Percentiles rank a stretch among this genome's conserved stretches.
Evolutionary conservation across 2,797 vertebrate genomes (phyloP).

Genomic region (Pampus argenteus): DNA sequence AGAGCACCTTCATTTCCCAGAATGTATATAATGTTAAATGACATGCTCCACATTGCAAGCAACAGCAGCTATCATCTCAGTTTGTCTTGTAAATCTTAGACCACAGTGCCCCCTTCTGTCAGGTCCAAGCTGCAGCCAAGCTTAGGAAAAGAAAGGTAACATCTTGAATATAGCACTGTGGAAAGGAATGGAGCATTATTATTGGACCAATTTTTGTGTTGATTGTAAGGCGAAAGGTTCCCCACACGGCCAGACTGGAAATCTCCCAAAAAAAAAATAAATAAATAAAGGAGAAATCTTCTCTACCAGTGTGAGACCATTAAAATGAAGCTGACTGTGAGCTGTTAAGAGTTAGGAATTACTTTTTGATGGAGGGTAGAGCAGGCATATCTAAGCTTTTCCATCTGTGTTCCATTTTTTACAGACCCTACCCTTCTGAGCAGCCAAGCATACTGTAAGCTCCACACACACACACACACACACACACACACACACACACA

Average conservation of each 20-base stretch:
- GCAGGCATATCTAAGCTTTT: conserved; percentile 38
- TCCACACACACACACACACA: not conserved
- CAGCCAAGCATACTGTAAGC: conserved; percentile 34
- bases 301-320: conserved; percentile 1
- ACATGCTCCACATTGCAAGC: not conserved
- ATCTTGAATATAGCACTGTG: not conserved
- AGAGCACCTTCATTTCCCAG: not conserved
- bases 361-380: conserved; percentile 19
- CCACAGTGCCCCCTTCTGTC: conserved; percentile 75
- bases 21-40: conserved; percentile 13
- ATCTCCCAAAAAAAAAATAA: conserved; percentile 21
- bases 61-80: conserved; percentile 2
- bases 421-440: conserved; percentile 31
- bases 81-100: conserved; percentile 6
- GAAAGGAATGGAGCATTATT: conserved; percentile 14
- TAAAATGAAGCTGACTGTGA: conserved; percentile 7
- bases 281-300: conserved; percentile 2
- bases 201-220: conserved; percentile 19
- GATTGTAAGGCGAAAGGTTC: conserved; percentile 13
- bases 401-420: conserved; percentile 49
- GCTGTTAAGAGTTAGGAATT: not conserved
- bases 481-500: conserved; percentile 12
- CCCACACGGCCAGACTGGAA: conserved; percentile 3
- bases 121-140: not conserved
- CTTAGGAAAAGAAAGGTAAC: not conserved